phyloP scores from a whole-genome alignment of 2,888 invertebrate species.

The Syrista parreyssii region DNA sequence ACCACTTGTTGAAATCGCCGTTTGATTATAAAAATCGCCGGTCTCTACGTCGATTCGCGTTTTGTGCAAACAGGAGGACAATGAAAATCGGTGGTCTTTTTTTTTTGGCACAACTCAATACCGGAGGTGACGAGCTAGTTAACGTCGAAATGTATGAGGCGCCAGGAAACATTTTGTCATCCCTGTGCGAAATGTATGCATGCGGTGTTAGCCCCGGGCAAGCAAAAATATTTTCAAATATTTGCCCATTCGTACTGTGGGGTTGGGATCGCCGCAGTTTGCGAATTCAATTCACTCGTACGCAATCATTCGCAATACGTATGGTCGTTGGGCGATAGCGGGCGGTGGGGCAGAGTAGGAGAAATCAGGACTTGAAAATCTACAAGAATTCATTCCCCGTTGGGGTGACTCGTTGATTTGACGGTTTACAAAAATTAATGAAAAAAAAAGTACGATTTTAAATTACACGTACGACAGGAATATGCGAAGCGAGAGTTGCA shows the following conservation, averaged over 20 bases:
- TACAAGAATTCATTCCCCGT: not conserved
- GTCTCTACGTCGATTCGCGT: not conserved
- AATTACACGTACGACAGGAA: not conserved
- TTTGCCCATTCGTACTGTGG: constrained; percentile 2
- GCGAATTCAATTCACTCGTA: not conserved
- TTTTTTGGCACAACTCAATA: not conserved
- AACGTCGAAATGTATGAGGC: not conserved
- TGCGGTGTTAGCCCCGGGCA: not conserved
- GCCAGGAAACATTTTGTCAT: not conserved
- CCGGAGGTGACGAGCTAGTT: not conserved
- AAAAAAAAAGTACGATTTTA: not conserved
- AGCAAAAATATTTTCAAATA: constrained; percentile 9
- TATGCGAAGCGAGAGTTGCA: not conserved
- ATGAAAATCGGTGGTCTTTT: not conserved
- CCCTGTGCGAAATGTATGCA: not conserved
- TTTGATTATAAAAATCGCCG: not conserved
- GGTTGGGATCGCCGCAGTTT: constrained; percentile 5
- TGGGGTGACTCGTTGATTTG: not conserved
- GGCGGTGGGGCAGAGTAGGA: accelerated
- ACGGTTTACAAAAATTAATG: not conserved
- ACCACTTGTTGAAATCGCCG: not conserved
- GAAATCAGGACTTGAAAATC: not conserved
- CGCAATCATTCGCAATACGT: constrained; percentile 1
- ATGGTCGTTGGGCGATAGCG: not conserved
- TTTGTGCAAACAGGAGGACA: not conserved